Conservation (phyloP, 1,140 invertebrate species). For the Hesperophylax magnus region DNA sequence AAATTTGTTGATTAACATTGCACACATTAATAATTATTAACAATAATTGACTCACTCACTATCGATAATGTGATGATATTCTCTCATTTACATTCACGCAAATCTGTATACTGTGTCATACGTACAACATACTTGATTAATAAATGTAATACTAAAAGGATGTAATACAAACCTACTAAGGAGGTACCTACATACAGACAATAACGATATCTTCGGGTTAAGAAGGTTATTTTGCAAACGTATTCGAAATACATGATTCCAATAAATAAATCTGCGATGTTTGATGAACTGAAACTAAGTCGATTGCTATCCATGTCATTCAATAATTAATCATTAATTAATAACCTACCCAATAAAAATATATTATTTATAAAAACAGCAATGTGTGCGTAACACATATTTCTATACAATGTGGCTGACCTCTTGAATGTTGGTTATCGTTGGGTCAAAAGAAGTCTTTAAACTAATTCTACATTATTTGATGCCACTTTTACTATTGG, state of each 20-base stretch:
- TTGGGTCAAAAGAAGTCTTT: slow-evolving; percentile 26
- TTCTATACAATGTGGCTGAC: not conserved
- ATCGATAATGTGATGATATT: no score
- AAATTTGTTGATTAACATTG: no score
- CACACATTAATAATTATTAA: no score
- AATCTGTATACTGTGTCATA: no score
- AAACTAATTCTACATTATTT: not conserved
- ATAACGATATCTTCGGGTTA: no score
- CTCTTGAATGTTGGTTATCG: slow-evolving; percentile 21
- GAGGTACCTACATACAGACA: no score
- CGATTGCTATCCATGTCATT: not conserved
- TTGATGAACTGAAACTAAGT: not conserved
- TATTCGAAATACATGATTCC: not conserved
- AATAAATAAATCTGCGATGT: not conserved
- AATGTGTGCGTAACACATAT: slow-evolving; percentile 16
- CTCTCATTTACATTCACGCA: no score
- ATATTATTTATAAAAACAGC: not conserved
- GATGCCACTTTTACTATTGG: not conserved
- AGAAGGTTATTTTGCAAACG: not conserved
- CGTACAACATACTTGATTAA: no score
- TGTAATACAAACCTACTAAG: no score
- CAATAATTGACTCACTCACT: no score
- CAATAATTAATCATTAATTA: not conserved
- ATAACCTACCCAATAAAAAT: not conserved
- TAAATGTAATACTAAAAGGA: no score